Conservation (phyloP, 2,113 vertebrate genomes). For the Agelaius phoeniceus region DNA sequence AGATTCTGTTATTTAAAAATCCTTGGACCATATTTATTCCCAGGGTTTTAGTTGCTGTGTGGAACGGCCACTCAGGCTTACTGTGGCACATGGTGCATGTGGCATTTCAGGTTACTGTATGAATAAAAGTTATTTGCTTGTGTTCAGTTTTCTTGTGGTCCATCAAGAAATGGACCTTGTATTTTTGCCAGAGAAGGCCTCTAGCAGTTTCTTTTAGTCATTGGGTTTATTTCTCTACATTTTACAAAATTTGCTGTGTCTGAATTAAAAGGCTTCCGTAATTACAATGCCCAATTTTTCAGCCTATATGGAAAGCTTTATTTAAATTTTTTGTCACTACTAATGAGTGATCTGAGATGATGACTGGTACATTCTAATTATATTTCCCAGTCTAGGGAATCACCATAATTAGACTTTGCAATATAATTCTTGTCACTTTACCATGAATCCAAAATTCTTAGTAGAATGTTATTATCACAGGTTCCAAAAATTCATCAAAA, state of each 20-base stretch:
- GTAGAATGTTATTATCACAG: not conserved
- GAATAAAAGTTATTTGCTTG: not conserved
- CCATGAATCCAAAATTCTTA: not conserved
- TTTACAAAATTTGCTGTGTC: not conserved
- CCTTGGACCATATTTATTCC: not conserved
- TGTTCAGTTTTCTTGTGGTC: not conserved
- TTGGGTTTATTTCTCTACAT: not conserved
- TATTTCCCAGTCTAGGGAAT: not conserved
- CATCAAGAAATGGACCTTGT: not conserved
- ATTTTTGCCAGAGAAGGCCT: not conserved
- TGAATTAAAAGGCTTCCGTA: not conserved
- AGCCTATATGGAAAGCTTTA: not conserved
- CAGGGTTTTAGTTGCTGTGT: not conserved
- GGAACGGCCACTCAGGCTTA: not conserved
- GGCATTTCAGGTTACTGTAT: not conserved
- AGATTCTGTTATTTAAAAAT: not conserved
- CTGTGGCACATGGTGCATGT: fast-evolving
- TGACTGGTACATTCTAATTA: conserved; percentile 20
- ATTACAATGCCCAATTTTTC: not conserved
- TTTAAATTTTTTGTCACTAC: not conserved
- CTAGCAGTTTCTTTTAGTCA: not conserved
- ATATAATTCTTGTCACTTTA: conserved; percentile 2
- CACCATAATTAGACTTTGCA: not conserved
- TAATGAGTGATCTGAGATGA: conserved; percentile 18
- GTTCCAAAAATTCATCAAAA: conserved; percentile 22